Base-by-base conservation (phyloP, 2,888 invertebrate species). In the Achlya flavicornis region DNA sequence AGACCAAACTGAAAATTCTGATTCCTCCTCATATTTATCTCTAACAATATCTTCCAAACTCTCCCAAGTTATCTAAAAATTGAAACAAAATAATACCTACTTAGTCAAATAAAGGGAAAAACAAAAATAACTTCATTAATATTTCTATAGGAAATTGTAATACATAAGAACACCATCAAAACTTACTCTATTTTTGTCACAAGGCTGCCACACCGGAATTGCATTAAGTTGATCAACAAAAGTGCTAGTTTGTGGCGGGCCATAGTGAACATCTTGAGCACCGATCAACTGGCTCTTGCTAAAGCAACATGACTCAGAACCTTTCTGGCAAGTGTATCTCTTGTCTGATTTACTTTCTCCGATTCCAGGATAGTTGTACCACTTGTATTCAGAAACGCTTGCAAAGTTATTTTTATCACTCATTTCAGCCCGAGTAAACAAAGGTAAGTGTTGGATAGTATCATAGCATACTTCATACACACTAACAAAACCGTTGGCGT, bases 181-280 rank as follows among this genome's bases (percentile, higher is more conserved):
- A 32, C 32, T 71, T 69, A 76, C 77, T 66, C 59, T 61, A 4
- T 35, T 14, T 57, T 41, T 43, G 5, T 61, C 26, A 60, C 72
- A 70, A 48, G 78, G 69, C 10, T 53, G 63, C 77, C 75, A 79
- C 16, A 64, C 62, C 3, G 71, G 70, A 26, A 80, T 57, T 8
- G 63, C 67, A 62, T 80, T 80, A 5, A 82, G 16, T 6, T 67
- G 67, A 62, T 82, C 73, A 58, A 76, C 72, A 33, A 70, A 76
- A 0, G 74, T 72, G 35, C 72, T 74, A 35, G 57, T 68, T 63
- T 79, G 74, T 7, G 71, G 63, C 0, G 71, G 67, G 0, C 71
- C 73, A 46, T 71, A 68, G 26, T 63, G 69, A 32, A 82, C 69
- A 61, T 79, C 78, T 3, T 57, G 57, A 10, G 66, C 66, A 59